phyloP scores from a whole-genome alignment of 2,888 invertebrate species.

The Allophyes oxyacanthae region DNA sequence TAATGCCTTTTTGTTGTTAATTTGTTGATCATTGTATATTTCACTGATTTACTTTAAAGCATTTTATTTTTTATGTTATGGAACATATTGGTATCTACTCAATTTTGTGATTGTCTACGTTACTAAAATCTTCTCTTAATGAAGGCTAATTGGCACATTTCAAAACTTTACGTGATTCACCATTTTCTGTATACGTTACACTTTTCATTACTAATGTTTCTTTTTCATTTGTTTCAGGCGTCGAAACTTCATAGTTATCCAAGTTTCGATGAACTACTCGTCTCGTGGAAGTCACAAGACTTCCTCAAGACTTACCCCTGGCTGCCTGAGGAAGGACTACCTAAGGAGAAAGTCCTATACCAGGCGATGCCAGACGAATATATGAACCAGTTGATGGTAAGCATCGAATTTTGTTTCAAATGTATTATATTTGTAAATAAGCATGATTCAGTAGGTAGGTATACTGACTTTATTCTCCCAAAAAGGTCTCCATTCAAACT shows the following conservation, averaged over 20 bases:
- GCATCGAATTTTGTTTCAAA: constrained; percentile 50
- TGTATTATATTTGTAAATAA: not conserved
- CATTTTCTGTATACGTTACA: not conserved
- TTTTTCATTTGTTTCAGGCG: constrained; percentile 76
- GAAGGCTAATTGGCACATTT: too few species aligned
- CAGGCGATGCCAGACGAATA: constrained; percentile 67
- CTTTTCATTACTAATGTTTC: constrained; percentile 9
- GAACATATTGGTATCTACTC: too few species aligned
- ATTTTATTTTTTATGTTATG: too few species aligned
- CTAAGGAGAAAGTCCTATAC: constrained; percentile 71
- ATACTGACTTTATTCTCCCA: too few species aligned
- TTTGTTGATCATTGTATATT: too few species aligned
- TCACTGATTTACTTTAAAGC: too few species aligned
- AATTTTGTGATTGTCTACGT: too few species aligned
- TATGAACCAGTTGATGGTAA: constrained; percentile 75
- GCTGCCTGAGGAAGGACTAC: constrained; percentile 71
- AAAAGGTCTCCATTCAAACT: too few species aligned
- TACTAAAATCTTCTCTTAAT: too few species aligned
- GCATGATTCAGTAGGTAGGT: too few species aligned
- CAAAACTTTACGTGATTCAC: too few species aligned
- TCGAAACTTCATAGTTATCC: constrained; percentile 68
- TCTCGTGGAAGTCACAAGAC: constrained; percentile 68
- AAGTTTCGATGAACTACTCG: constrained; percentile 68
- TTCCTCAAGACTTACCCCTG: constrained; percentile 57
- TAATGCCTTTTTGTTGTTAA: too few species aligned